Evolutionary conservation across 1,140 invertebrate genomes (phyloP), one percentile per base, ranked within the genome.

Genomic region (Zeugodacus cucurbitae): DNA sequence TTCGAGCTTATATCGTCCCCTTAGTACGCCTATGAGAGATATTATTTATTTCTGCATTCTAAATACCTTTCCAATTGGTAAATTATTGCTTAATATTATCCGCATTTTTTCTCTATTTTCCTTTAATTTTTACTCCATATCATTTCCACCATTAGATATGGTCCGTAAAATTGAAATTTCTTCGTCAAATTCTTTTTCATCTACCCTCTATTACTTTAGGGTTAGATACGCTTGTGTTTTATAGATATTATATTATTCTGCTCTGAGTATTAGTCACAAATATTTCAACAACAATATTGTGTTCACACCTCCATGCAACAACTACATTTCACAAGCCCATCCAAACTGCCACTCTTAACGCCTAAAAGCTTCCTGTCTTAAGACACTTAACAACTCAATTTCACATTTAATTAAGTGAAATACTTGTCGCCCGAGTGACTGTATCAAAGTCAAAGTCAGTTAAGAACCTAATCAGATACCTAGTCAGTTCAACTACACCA

Each of bases 371-470:
- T 78, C 17, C n/a, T 7, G 14, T 8, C 37, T 26, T 82, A n/a
- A 82, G 10, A 82, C 41, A 22, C 37, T 41, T 29, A 48, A 48
- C n/a, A 82, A 82, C 41, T 14, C 44, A 82, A 48, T 82, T 54
- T 5, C n/a, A 82, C 37, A 82, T 48, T 82, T 82, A 82, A 82
- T 82, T 54, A 82, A 82, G n/a, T 82, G 20, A 82, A 82, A 82
- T 22, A 82, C 74, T 82, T 82, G 8, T 7, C n/a, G 26, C 41
- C 41, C 14, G 41, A 82, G 41, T 48, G 70, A 34, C 64, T 32
- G 26, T 82, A 48, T 82, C 74, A 82, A 78, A 54, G 74, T 82
- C 37, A 48, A 48, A 82, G 41, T 82, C 74, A 82, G 41, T 82
- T 82, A 82, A 54, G 29, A 78, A 44, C 26, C 41, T 82, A 82